Evolutionary conservation across 2,797 vertebrate genomes (phyloP).

Genomic region (Hydrolagus colliei): DNA sequence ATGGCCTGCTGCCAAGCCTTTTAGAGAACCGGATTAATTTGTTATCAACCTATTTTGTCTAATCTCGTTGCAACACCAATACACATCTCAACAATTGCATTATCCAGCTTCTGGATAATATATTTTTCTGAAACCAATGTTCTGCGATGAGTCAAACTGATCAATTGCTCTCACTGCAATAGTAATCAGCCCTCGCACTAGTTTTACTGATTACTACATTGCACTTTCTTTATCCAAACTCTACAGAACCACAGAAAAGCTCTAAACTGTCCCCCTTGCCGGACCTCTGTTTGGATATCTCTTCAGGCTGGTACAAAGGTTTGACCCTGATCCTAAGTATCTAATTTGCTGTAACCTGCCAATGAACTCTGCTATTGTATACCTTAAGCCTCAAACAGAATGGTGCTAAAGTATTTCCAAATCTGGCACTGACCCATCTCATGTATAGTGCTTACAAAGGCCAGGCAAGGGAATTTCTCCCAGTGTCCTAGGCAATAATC

Average conservation of each 20-base stretch:
- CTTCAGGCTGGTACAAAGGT: neutral
- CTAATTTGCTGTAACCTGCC: neutral
- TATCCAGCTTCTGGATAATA: neutral
- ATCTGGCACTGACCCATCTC: neutral
- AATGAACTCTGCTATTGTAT: conserved; percentile 2
- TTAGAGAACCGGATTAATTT: too few species aligned
- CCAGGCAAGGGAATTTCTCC: neutral
- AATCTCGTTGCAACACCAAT: neutral
- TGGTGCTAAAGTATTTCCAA: neutral
- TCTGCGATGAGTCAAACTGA: neutral
- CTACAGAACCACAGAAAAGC: neutral
- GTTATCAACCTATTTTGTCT: neutral
- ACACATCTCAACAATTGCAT: neutral
- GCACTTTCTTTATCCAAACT: neutral
- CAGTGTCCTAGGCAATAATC: too few species aligned
- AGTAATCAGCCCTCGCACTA: neutral
- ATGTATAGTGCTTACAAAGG: neutral
- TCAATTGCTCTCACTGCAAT: neutral
- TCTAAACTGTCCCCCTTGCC: neutral
- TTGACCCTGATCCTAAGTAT: neutral
- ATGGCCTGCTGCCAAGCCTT: too few species aligned
- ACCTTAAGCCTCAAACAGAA: neutral
- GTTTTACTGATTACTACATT: neutral
- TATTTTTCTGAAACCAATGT: neutral
- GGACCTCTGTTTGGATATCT: neutral